Evolutionary conservation across 1,140 invertebrate species (phyloP).

Genomic region (Metaphire vulgaris): DNA sequence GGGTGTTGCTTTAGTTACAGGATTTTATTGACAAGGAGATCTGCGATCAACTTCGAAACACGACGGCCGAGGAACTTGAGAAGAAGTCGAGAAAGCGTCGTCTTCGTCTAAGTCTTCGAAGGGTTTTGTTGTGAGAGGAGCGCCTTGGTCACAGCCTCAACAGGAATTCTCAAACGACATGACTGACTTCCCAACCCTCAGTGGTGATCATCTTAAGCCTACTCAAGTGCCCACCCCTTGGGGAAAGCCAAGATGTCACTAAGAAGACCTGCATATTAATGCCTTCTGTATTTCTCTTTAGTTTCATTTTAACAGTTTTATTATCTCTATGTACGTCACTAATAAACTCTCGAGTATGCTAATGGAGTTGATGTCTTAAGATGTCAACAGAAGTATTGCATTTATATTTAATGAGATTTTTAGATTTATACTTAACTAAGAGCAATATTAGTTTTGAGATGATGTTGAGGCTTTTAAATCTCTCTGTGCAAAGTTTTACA

Average conservation of each 20-base stretch:
- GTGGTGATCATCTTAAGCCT: background rate
- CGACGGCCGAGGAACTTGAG: background rate
- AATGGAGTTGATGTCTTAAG: too few relatives aligned
- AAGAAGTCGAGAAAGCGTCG: background rate
- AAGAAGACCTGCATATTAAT: too few relatives aligned
- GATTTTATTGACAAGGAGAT: background rate
- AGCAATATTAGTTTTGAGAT: too few relatives aligned
- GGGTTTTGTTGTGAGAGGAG: slow-evolving; percentile 78
- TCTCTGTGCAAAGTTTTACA: too few relatives aligned
- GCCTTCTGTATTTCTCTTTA: too few relatives aligned
- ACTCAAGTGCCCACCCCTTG: background rate
- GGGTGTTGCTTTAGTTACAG: background rate
- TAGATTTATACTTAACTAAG: too few relatives aligned
- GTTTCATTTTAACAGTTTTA: too few relatives aligned
- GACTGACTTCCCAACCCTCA: background rate
- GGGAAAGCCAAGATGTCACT: background rate
- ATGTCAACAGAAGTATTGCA: too few relatives aligned
- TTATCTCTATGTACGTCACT: too few relatives aligned
- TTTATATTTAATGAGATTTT: too few relatives aligned
- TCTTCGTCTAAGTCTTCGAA: slow-evolving; percentile 21
- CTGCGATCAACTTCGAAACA: background rate
- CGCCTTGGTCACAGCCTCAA: slow-evolving; percentile 63
- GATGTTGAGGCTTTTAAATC: too few relatives aligned
- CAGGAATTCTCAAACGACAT: background rate
- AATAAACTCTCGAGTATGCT: too few relatives aligned